Evolutionary conservation across 2,113 vertebrate species (phyloP).

Genomic region (Pygoscelis adeliae): DNA sequence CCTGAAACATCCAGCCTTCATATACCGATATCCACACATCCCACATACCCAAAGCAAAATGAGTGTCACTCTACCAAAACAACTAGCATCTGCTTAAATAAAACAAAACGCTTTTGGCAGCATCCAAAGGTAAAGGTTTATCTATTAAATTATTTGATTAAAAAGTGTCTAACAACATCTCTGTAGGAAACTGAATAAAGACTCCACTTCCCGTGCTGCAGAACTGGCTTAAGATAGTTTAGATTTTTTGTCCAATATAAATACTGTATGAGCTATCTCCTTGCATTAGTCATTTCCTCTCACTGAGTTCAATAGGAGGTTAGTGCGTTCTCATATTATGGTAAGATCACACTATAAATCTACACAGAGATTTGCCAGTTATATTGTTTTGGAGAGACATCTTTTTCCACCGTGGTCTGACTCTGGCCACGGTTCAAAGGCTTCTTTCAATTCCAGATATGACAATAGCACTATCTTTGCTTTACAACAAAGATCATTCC

Average conservation of each 20-base stretch:
- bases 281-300: constrained; percentile 83
- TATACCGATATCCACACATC: background rate
- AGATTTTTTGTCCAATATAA: constrained; percentile 78
- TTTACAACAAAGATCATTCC: background rate
- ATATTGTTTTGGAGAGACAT: constrained; percentile 49
- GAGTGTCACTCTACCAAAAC: background rate
- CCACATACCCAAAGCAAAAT: background rate
- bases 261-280: constrained; percentile 77
- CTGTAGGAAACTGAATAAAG: constrained; percentile 76
- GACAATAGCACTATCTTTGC: constrained; percentile 49
- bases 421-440: constrained; percentile 69
- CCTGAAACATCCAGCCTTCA: background rate
- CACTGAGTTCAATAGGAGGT: constrained; percentile 79
- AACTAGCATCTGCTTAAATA: background rate
- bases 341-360: constrained; percentile 47
- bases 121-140: constrained; percentile 43
- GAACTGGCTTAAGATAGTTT: constrained; percentile 55
- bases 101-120: constrained; percentile 1
- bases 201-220: constrained; percentile 75
- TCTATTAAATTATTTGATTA: constrained; percentile 14
- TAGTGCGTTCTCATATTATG: constrained; percentile 79
- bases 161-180: constrained; percentile 68
- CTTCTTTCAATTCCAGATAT: constrained; percentile 42
- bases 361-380: constrained; percentile 38
- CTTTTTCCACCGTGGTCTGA: constrained; percentile 63